phyloP scores from a whole-genome alignment of 2,888 invertebrate species.

The Ecdyonurus torrentis region DNA sequence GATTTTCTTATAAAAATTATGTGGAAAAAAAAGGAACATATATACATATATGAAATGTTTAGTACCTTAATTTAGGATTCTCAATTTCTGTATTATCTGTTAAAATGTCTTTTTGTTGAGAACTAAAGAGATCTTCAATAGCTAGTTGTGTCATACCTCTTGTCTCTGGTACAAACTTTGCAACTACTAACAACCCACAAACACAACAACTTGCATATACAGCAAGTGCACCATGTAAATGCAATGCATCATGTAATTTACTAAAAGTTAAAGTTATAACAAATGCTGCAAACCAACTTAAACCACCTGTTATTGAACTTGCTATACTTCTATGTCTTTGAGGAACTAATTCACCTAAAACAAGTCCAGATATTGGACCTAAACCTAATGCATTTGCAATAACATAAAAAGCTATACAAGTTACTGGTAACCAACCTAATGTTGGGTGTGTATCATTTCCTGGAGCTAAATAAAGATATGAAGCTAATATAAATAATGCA shows the following conservation, averaged over 20 bases:
- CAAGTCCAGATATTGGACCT: conserved; percentile 25
- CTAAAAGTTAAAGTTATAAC: conserved; percentile 22
- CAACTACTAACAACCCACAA: conserved; percentile 25
- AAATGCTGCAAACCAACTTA: conserved; percentile 25
- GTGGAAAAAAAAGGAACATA: no score
- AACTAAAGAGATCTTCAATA: conserved; percentile 14
- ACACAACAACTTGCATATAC: conserved; percentile 26
- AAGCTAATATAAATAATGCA: neutral
- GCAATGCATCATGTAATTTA: conserved; percentile 16
- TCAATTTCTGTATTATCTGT: neutral
- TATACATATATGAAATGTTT: no score
- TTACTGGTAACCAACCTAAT: conserved; percentile 21
- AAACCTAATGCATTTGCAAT: conserved; percentile 22
- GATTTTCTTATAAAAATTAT: no score
- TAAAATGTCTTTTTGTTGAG: neutral
- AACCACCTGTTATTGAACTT: conserved; percentile 25
- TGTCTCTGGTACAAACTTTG: conserved; percentile 30
- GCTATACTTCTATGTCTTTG: conserved; percentile 23
- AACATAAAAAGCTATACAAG: conserved; percentile 21
- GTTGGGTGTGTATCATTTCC: neutral
- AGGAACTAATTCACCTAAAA: conserved; percentile 26
- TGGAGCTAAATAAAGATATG: neutral
- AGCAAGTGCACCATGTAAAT: conserved; percentile 20
- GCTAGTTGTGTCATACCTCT: conserved; percentile 23
- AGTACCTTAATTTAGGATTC: no score